Conservation (phyloP, 2,888 invertebrate genomes). For the Acronicta alni region DNA sequence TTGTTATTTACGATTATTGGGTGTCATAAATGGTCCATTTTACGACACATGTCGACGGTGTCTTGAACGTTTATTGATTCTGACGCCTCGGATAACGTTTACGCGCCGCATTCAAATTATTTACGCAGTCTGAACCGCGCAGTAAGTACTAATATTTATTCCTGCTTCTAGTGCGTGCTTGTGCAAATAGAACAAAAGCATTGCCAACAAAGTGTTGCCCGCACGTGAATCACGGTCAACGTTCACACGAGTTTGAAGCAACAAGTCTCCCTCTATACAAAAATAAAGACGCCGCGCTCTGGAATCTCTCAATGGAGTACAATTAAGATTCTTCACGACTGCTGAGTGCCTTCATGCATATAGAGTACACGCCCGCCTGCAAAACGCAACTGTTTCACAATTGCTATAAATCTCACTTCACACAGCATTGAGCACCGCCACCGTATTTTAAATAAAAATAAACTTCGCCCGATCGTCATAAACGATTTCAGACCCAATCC, state of each 20-base stretch:
- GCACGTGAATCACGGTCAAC: slow-evolving; percentile 70
- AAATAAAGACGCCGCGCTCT: slow-evolving; percentile 78
- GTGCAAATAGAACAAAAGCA: slow-evolving; percentile 65
- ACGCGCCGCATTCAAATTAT: slow-evolving; percentile 37
- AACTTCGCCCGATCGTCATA: slow-evolving; percentile 55
- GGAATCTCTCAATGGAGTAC: slow-evolving; percentile 84
- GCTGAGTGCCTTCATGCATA: slow-evolving; percentile 75
- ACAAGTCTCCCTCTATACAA: slow-evolving; percentile 78
- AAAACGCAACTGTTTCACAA: slow-evolving; percentile 78
- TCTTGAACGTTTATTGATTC: slow-evolving; percentile 63
- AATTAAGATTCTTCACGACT: slow-evolving; percentile 85
- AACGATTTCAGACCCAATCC: slow-evolving; percentile 71
- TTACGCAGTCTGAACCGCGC: slow-evolving; percentile 21
- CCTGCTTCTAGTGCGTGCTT: slow-evolving; percentile 28
- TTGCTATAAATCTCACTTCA: slow-evolving; percentile 80
- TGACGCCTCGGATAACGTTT: slow-evolving; percentile 43
- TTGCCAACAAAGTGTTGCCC: slow-evolving; percentile 67
- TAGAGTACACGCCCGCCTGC: slow-evolving; percentile 65
- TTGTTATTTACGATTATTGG: slow-evolving; percentile 70
- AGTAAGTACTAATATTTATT: slow-evolving; percentile 31
- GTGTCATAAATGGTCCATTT: slow-evolving; percentile 65
- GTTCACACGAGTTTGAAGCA: slow-evolving; percentile 65
- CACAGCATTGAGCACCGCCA: slow-evolving; percentile 69
- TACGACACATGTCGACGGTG: slow-evolving; percentile 61
- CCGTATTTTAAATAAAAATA: slow-evolving; percentile 77